Base-by-base conservation (phyloP, 2,888 invertebrate species). In the Drosophila antonietae region DNA sequence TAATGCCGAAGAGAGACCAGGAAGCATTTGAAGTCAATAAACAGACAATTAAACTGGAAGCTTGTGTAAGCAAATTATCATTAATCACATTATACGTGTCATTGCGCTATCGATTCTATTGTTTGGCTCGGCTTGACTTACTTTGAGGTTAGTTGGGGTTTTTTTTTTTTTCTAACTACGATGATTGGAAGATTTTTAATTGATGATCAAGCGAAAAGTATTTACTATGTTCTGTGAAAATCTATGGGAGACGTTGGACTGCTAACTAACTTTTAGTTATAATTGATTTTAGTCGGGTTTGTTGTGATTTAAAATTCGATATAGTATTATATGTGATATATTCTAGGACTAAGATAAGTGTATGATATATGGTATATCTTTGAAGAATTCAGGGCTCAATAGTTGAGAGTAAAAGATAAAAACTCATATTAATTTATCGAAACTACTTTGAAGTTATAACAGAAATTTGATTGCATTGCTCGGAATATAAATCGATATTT, bases 11-110 rank as follows among this genome's bases (percentile, higher is more conserved):
- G 53, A 31, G 1, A 31, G 37, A 78, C 67, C 74, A 78, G 77
- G 77, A 77, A 77, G 67, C 74, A 44, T 20, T 35, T 18, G 18
- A 31, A 28, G 37, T 53, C 31, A 57, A 57, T 33, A 20, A 46
- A 41, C 47, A 33, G 49, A 51, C 52, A 73, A 73, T 77, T 65
- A 52, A 49, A 28, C 37, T 33, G 28, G 43, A 49, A 49, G 51
- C 67, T 70, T 52, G 52, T 74, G 71, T 78, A 74, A 78, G 39
- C 49, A 65, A 46, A 78, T 73, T 55, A 73, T 63, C 65, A 78
- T 78, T 78, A 78, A 78, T 74, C 74, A 74, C 49, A 59, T 39
- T 33, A n/a, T 43, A 60, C 53, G 35, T 64, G 63, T 73, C 62
- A 64, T 68, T 62, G 56, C 35, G 62, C 9, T 61, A 56, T 58